Percentiles rank a stretch among this genome's conserved stretches.
Conservation (phyloP, 2,888 invertebrate species). For the Imbricaverruca yamaguchii region DNA sequence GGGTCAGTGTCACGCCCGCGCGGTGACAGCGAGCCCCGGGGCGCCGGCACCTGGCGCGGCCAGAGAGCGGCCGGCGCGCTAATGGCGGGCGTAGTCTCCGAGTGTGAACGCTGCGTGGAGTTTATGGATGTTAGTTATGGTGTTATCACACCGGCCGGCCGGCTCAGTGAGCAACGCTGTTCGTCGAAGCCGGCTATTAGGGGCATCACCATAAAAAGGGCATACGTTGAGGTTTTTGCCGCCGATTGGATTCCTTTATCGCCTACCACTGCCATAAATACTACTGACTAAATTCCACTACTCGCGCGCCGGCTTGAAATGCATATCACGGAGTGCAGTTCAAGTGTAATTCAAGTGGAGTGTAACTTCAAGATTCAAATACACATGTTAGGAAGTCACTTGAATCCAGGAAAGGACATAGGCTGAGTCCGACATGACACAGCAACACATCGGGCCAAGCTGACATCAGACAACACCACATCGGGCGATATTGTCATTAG, state of each 20-base stretch:
- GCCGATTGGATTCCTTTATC: not conserved
- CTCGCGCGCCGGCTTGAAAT: too few relatives aligned
- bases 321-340: too few relatives aligned
- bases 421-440: too few relatives aligned
- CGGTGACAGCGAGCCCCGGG: not conserved
- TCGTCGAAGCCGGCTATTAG: not conserved
- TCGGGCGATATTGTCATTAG: too few relatives aligned
- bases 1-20: not conserved
- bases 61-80: not conserved
- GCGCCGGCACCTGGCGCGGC: not conserved
- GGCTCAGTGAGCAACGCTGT: not conserved
- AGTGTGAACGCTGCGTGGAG: not conserved
- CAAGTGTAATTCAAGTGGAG: too few relatives aligned
- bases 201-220: not conserved
- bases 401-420: too few relatives aligned
- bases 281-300: too few relatives aligned
- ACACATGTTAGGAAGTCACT: too few relatives aligned
- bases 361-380: too few relatives aligned
- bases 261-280: too few relatives aligned
- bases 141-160: not conserved
- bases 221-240: not conserved
- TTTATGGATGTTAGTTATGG: not conserved
- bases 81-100: not conserved
- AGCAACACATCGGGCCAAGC: too few relatives aligned
- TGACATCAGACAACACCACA: too few relatives aligned